These are phyloP conservation scores for Channa striata DNA, from an alignment of 2,797 vertebrate genomes.

Conservation along the genomic window DNA sequence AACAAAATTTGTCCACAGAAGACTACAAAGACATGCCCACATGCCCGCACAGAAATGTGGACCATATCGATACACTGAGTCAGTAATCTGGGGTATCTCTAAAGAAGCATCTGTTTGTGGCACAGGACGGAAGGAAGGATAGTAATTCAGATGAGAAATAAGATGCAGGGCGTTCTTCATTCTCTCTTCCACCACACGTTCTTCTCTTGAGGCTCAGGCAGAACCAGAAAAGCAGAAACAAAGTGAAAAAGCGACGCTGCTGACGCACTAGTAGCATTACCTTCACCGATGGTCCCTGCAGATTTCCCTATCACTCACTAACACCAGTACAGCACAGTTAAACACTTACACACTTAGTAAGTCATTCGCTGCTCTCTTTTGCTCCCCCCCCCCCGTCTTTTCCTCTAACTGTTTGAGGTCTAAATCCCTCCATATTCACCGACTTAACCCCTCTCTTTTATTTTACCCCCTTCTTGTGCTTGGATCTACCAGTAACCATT, in stretches of 20 bases:
- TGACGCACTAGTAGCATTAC: constrained; percentile 41
- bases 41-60: constrained; percentile 52
- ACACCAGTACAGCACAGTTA: constrained; percentile 69
- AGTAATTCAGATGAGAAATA: constrained; percentile 33
- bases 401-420: constrained; percentile 77
- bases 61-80: constrained; percentile 64
- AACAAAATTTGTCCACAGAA: no score
- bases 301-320: constrained; percentile 68
- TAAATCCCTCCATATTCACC: constrained; percentile 86
- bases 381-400: constrained; percentile 18
- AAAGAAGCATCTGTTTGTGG: constrained; percentile 51
- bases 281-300: constrained; percentile 52
- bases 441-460: constrained; percentile 86
- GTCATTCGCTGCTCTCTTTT: constrained; percentile 54
- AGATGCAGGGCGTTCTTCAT: constrained; percentile 20
- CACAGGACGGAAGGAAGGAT: constrained; percentile 28
- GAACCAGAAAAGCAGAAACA: constrained; percentile 28
- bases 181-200: constrained; percentile 36
- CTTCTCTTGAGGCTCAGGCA: constrained; percentile 26
- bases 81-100: constrained; percentile 65
- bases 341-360: constrained; percentile 72
- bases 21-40: constrained; percentile 19
- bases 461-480: constrained; percentile 77
- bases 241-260: constrained; percentile 33
- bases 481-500: constrained; percentile 76